phyloP scores from a whole-genome alignment of 1,140 invertebrate species.

The Plutomurus gul region DNA sequence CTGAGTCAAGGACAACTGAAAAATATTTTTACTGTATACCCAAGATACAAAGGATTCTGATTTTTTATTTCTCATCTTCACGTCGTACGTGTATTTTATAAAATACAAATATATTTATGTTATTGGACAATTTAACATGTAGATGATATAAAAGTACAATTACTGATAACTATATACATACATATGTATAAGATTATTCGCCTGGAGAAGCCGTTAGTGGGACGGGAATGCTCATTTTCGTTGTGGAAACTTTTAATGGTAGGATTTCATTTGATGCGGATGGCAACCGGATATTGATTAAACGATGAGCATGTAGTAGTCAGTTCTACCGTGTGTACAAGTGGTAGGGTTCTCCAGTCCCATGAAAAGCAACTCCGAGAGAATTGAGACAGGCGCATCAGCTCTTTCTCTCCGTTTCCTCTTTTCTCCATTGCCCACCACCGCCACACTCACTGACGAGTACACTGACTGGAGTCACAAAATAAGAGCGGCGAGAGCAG shows the following conservation, averaged over 20 bases:
- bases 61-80: no score
- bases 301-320: slow-evolving; percentile 28
- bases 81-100: no score
- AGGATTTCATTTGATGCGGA: slow-evolving; percentile 19
- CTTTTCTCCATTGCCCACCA: neutral
- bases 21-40: neutral
- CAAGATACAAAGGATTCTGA: neutral
- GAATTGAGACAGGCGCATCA: slow-evolving; percentile 5
- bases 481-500: neutral
- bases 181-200: no score
- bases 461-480: neutral
- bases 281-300: slow-evolving; percentile 41
- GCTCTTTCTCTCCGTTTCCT: neutral
- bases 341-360: neutral
- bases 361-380: neutral
- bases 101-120: no score
- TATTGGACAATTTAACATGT: no score
- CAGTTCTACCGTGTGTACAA: neutral
- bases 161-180: no score
- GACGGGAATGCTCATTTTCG: neutral
- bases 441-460: neutral
- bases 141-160: no score
- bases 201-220: neutral
- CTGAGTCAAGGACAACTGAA: neutral
- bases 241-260: neutral